Evolutionary conservation across 2,797 vertebrate genomes (phyloP).

Genomic region (Champsocephalus esox): DNA sequence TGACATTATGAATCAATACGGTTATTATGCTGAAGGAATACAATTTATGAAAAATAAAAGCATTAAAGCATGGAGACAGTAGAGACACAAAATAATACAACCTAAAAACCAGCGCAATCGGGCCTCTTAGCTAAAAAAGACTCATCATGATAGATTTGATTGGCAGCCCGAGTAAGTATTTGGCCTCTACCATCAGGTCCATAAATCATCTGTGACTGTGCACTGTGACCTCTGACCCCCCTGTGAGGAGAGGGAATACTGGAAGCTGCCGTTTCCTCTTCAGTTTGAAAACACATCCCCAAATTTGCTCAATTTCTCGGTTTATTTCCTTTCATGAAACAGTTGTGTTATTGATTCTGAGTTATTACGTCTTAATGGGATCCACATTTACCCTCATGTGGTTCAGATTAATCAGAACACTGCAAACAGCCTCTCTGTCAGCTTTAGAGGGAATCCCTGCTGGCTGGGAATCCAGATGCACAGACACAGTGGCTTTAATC

Average conservation of each 20-base stretch:
- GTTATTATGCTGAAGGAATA: too few relatives aligned
- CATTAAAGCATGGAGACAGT: too few relatives aligned
- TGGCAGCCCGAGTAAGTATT: too few relatives aligned
- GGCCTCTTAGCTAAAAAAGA: not conserved
- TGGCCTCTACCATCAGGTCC: not conserved
- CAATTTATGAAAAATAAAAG: too few relatives aligned
- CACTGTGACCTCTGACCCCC: constrained; percentile 5
- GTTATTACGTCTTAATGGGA: not conserved
- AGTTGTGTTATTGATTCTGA: not conserved
- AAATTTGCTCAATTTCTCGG: not conserved
- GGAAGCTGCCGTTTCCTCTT: not conserved
- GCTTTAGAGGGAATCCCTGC: not conserved
- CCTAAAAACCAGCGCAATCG: too few relatives aligned
- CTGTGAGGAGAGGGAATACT: constrained; percentile 13
- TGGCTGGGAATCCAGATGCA: not conserved
- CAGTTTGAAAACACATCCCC: not conserved
- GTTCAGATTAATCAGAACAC: not conserved
- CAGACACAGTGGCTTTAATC: constrained; percentile 10
- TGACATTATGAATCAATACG: too few relatives aligned
- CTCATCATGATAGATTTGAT: not conserved
- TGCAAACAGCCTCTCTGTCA: not conserved
- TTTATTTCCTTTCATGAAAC: not conserved
- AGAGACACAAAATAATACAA: too few relatives aligned
- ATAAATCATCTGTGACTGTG: not conserved
- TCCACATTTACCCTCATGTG: not conserved